Base-by-base conservation (phyloP, 2,888 invertebrate genomes). In the Galerucella pusilla region DNA sequence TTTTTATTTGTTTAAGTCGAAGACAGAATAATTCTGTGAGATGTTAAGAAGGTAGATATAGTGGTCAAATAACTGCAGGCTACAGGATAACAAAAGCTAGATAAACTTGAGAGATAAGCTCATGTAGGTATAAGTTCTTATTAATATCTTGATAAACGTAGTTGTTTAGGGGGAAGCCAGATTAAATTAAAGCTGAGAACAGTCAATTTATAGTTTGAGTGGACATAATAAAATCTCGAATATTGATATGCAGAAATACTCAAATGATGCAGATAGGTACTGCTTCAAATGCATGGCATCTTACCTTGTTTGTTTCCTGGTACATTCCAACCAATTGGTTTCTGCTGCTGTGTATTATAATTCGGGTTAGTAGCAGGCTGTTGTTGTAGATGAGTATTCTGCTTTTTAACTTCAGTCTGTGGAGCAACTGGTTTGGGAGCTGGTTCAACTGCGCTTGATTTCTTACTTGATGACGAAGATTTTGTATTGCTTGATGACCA, bases 241-340 rank as follows among this genome's bases (percentile, higher is more conserved):
- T 7, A 7, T 42, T 42, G 35, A 42, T 42, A 42, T 42, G 9
- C 35, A 42, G 35, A 9, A 42, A 42, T 42, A 42, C 35, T 7
- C 35, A 42, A 42, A 42, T 42, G 2, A 9, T 42, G 35, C 35
- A 42, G 35, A 42, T 7, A 42, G 35, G 7, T 7, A 42, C 2
- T 42, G 35, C 7, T 9, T 42, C 35, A 42, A 42, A 42, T 42
- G 35, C 9, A 42, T 7, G 35, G 6, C 35, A 42, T 1, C 14
- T 59, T 67, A 54, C 67, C 52, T 67, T 67, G 77, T 45, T 70
- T 78, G 46, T 52, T 75, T 25, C 79, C 81, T 25, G 79, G 78
- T n/a, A 83, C 83, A 52, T 83, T 83, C 84, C 84, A 84, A 20
- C 84, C 84, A 46, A 82, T 76, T 7, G 81, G 81, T 14, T 76